phyloP scores from a whole-genome alignment of 2,888 invertebrate genomes.

The Acleris holmiana region DNA sequence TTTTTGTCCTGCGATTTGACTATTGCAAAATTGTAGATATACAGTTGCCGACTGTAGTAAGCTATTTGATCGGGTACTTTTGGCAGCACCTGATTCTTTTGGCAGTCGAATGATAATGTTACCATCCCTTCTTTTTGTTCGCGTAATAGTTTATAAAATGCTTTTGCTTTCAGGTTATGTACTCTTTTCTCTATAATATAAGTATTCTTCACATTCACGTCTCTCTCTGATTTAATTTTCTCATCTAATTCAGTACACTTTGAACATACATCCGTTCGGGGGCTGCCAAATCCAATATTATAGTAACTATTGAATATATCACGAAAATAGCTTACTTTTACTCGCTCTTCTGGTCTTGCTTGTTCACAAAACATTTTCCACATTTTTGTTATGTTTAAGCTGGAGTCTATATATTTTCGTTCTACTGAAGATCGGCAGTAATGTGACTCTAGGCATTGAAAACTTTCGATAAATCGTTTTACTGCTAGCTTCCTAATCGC shows the following conservation, averaged over 20 bases:
- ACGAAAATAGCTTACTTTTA: constrained; percentile 42
- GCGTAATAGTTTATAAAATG: constrained; percentile 44
- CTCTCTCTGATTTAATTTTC: constrained; percentile 44
- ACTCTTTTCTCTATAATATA: constrained; percentile 43
- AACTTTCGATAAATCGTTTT: constrained; percentile 40
- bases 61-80: constrained; percentile 49
- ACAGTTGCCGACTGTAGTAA: constrained; percentile 49
- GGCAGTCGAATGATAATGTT: constrained; percentile 49
- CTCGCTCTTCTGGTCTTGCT: constrained; percentile 25
- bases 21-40: constrained; percentile 47
- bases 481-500: constrained; percentile 37
- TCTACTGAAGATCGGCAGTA: constrained; percentile 40
- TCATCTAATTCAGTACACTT: constrained; percentile 42
- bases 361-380: constrained; percentile 39
- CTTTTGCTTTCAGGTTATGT: constrained; percentile 43
- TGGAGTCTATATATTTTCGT: constrained; percentile 41
- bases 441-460: constrained; percentile 40
- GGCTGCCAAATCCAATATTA: constrained; percentile 45
- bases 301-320: constrained; percentile 43
- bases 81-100: constrained; percentile 50
- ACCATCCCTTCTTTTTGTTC: constrained; percentile 39
- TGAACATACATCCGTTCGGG: constrained; percentile 44
- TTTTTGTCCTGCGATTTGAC: constrained; percentile 39
- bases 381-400: constrained; percentile 40
- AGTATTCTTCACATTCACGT: constrained; percentile 39